Evolutionary conservation across 2,888 invertebrate species (phyloP).

Genomic region (Meghimatium bilineatum): DNA sequence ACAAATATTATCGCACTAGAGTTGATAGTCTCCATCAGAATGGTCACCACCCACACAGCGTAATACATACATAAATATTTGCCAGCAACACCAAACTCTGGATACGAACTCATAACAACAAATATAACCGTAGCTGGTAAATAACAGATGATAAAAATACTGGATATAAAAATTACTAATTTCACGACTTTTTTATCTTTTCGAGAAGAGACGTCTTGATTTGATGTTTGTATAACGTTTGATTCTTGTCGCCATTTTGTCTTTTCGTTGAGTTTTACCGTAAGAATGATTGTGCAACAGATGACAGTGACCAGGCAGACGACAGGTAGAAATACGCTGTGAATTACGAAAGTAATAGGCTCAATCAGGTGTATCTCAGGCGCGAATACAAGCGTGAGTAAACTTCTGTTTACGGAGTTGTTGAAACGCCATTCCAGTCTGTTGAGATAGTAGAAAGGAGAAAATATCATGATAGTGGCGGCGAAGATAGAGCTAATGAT

Average conservation of each 20-base stretch:
- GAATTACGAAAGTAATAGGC: not conserved
- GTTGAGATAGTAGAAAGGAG: constrained; percentile 21
- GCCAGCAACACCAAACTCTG: not conserved
- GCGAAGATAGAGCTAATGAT: not conserved
- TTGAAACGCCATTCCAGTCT: not conserved
- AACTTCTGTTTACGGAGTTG: not conserved
- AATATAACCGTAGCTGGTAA: not conserved
- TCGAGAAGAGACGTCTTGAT: not conserved
- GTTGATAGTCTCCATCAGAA: not conserved
- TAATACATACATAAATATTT: not conserved
- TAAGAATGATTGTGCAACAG: not conserved
- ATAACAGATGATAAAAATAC: constrained; percentile 1
- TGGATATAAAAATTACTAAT: not conserved
- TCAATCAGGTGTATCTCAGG: not conserved
- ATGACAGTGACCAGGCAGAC: not conserved
- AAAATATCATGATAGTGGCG: not conserved
- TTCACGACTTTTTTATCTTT: constrained; percentile 2
- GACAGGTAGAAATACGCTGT: not conserved
- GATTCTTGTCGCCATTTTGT: not conserved
- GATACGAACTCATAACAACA: not conserved
- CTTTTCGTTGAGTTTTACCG: not conserved
- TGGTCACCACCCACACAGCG: not conserved
- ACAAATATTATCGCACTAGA: constrained; percentile 6
- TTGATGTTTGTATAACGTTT: not conserved
- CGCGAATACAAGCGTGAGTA: not conserved